Conservation (phyloP, 2,113 vertebrate genomes). For the Eudorcas thomsonii region DNA sequence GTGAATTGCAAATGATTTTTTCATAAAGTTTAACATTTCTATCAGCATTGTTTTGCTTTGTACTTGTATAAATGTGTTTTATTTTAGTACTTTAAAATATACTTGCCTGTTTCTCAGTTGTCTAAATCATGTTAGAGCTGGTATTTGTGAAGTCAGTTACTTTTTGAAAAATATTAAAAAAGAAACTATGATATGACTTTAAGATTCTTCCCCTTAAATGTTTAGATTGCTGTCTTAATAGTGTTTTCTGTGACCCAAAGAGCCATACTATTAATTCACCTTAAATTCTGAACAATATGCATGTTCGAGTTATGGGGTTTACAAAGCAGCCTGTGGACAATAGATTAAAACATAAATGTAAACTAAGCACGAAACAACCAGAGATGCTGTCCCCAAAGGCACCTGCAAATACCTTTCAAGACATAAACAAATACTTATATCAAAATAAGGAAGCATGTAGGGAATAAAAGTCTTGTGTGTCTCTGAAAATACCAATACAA, state of each 20-base stretch:
- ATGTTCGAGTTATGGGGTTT: background rate
- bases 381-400: background rate
- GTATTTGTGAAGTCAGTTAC: constrained; percentile 91
- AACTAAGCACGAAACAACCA: constrained; percentile 1
- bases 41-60: constrained; percentile 89
- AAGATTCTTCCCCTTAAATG: constrained; percentile 69
- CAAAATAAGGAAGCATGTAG: background rate
- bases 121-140: constrained; percentile 88
- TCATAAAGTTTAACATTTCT: constrained; percentile 91
- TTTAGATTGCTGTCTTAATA: constrained; percentile 28
- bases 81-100: constrained; percentile 85
- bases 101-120: constrained; percentile 87
- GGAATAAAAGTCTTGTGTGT: background rate
- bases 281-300: constrained; percentile 18
- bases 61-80: constrained; percentile 91
- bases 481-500: background rate
- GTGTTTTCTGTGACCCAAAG: constrained; percentile 36
- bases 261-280: background rate
- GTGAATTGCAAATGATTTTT: constrained; percentile 89
- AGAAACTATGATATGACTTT: constrained; percentile 84
- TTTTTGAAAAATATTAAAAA: constrained; percentile 95
- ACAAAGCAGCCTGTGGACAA: background rate
- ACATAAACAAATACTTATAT: background rate
- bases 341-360: constrained; percentile 12
- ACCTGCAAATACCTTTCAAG: constrained; percentile 14